Percentiles rank a stretch among this genome's conserved stretches.
Conservation (phyloP, 2,113 vertebrate species). For the Nerophis ophidion region DNA sequence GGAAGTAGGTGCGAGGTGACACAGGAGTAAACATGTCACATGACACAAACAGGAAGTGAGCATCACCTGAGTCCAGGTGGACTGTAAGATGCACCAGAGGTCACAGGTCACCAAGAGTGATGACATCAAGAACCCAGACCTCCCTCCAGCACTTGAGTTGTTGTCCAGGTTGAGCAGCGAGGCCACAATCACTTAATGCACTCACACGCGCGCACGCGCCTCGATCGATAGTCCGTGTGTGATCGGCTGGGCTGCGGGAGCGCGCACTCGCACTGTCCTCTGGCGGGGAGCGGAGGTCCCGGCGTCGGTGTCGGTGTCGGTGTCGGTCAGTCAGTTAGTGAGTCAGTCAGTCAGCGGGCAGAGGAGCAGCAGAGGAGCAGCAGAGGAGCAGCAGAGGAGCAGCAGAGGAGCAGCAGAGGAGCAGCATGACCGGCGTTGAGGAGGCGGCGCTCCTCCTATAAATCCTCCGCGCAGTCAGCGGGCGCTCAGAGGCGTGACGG, state of each 20-base stretch:
- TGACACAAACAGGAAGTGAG: too few species aligned
- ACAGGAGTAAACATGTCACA: too few species aligned
- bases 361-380: constrained; percentile 18
- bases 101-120: too few species aligned
- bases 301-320: not conserved
- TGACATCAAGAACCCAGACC: too few species aligned
- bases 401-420: not conserved
- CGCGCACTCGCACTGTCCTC: not conserved
- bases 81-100: too few species aligned
- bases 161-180: too few species aligned
- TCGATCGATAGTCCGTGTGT: constrained; percentile 39
- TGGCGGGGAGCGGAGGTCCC: constrained; percentile 18
- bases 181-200: constrained; percentile 16
- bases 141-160: too few species aligned
- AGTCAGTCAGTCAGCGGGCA: constrained; percentile 1
- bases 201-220: constrained; percentile 15
- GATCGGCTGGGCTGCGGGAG: constrained; percentile 25
- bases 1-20: too few species aligned
- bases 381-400: not conserved
- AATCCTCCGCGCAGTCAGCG: constrained; percentile 48
- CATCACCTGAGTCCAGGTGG: too few species aligned
- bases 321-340: not conserved
- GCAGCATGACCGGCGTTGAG: constrained; percentile 5
- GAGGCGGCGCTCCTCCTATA: constrained; percentile 31
- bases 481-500: constrained; percentile 45